phyloP scores from a whole-genome alignment of 2,888 invertebrate species.

The Ceriagrion tenellum region DNA sequence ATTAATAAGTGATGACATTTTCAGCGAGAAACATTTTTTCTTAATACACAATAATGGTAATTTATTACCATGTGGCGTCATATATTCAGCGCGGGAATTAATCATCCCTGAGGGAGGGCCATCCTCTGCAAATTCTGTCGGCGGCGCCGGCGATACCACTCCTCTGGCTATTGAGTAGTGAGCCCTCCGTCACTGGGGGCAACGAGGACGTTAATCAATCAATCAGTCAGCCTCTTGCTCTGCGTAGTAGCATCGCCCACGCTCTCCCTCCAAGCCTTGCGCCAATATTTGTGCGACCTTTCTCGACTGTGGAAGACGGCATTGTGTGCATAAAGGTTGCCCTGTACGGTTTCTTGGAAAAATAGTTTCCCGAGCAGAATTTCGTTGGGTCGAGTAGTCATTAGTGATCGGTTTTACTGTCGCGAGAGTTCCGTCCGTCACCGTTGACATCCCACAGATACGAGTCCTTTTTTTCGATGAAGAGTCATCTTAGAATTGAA shows the following conservation, averaged over 20 bases:
- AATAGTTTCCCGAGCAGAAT: background rate
- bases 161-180: background rate
- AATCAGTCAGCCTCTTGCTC: background rate
- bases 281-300: background rate
- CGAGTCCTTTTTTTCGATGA: no score
- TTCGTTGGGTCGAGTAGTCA: background rate
- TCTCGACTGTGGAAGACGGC: background rate
- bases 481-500: no score
- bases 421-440: background rate
- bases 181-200: background rate
- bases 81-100: background rate
- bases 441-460: no score
- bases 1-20: no score
- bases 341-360: background rate
- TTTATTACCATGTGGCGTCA: no score
- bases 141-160: background rate
- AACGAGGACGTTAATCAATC: constrained; percentile 5
- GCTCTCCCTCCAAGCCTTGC: background rate
- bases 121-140: background rate
- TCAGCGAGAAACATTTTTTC: no score
- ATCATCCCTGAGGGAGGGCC: background rate
- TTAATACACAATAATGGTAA: no score
- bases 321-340: background rate
- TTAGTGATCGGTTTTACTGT: background rate
- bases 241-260: background rate